These are phyloP conservation scores for Aegithalos caudatus DNA, from an alignment of 2,113 vertebrate genomes.

Conservation along the genomic window DNA sequence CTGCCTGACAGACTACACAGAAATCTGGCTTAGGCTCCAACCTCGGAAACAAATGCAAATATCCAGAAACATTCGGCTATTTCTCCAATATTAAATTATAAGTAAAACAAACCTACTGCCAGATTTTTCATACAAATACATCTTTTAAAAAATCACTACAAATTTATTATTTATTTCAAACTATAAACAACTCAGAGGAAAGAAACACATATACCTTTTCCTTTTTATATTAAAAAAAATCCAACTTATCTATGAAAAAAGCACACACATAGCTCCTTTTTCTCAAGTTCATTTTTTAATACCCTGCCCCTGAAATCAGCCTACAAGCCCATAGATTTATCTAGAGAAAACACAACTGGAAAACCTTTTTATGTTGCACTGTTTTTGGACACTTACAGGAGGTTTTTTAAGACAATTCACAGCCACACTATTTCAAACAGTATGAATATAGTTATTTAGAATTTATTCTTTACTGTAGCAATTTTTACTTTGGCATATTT, in stretches of 20 bases:
- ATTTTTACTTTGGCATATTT: constrained; percentile 47
- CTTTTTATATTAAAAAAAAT: background rate
- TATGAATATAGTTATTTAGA: constrained; percentile 28
- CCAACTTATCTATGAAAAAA: background rate
- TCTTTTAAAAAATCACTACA: constrained; percentile 14
- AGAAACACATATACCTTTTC: background rate
- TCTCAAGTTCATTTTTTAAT: constrained; percentile 45
- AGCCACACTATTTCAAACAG: background rate
- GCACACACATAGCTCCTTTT: background rate
- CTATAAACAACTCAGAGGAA: constrained; percentile 35
- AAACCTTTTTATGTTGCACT: constrained; percentile 19
- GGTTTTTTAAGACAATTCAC: constrained; percentile 43
- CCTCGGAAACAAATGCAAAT: constrained; percentile 35
- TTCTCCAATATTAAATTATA: constrained; percentile 15
- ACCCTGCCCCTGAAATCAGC: background rate
- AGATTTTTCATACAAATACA: constrained; percentile 7
- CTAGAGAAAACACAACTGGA: constrained; percentile 22
- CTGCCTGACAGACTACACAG: constrained; percentile 47
- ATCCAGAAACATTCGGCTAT: constrained; percentile 20
- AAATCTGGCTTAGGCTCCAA: constrained; percentile 6
- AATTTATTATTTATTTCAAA: constrained; percentile 42
- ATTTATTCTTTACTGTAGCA: constrained; percentile 42
- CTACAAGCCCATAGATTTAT: constrained; percentile 2
- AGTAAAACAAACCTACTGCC: background rate
- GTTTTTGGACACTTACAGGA: constrained; percentile 13